phyloP scores from a whole-genome alignment of 2,113 vertebrate genomes.

The Chauna torquata region DNA sequence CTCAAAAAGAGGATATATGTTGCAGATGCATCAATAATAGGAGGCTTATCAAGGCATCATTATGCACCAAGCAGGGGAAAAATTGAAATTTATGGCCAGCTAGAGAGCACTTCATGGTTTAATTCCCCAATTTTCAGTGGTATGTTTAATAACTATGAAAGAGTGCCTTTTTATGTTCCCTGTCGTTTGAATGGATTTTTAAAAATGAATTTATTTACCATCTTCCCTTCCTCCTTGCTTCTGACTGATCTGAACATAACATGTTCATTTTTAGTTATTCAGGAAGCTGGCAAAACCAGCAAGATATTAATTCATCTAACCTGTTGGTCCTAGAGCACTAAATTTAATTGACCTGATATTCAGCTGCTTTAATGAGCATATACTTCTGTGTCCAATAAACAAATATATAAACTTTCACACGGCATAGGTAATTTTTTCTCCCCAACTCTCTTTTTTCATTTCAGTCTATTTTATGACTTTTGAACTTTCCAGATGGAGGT shows the following conservation, averaged over 20 bases:
- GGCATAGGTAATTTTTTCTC: not conserved
- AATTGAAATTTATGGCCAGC: constrained; percentile 78
- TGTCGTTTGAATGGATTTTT: constrained; percentile 30
- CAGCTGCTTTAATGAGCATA: not conserved
- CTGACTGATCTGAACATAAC: constrained; percentile 26
- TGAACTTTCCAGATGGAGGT: not conserved
- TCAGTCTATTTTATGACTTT: not conserved
- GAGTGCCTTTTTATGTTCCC: constrained; percentile 63
- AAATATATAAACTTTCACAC: not conserved
- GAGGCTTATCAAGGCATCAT: constrained; percentile 76
- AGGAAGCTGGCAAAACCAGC: constrained; percentile 39
- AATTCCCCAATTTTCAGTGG: constrained; percentile 71
- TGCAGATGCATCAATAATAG: constrained; percentile 77
- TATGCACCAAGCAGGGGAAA: constrained; percentile 68
- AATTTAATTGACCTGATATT: not conserved
- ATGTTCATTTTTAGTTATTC: constrained; percentile 22
- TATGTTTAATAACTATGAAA: constrained; percentile 71
- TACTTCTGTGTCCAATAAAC: not conserved
- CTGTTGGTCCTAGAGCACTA: constrained; percentile 62
- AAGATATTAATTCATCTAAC: constrained; percentile 68
- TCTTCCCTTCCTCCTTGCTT: constrained; percentile 30
- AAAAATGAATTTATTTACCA: constrained; percentile 67
- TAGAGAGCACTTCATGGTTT: constrained; percentile 77
- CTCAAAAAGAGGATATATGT: constrained; percentile 65
- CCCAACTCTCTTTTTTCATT: not conserved